Evolutionary conservation across 1,140 invertebrate genomes (phyloP).

Genomic region (Neodiprion virginianus): DNA sequence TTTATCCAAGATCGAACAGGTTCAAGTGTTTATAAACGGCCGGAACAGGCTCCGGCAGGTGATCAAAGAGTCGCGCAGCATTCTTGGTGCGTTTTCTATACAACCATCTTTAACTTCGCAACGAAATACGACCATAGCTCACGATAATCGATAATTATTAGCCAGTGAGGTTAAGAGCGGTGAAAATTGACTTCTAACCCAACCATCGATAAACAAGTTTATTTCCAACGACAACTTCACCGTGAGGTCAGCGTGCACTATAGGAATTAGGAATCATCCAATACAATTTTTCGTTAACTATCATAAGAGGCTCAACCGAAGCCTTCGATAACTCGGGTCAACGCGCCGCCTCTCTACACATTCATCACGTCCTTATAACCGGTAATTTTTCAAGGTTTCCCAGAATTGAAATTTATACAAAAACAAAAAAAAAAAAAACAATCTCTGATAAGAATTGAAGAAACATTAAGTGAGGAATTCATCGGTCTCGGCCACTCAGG

Average conservation of each 20-base stretch:
- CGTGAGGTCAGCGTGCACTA: background rate
- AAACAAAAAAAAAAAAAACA: background rate
- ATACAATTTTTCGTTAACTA: background rate
- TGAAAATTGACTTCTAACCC: constrained; percentile 3
- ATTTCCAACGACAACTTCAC: background rate
- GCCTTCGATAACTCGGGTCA: background rate
- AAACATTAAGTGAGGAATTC: background rate
- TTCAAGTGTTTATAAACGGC: background rate
- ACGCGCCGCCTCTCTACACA: background rate
- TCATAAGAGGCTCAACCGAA: background rate
- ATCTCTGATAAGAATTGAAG: background rate
- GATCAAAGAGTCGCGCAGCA: no score
- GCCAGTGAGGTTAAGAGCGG: background rate
- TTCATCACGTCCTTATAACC: background rate
- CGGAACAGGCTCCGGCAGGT: background rate
- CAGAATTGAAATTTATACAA: background rate
- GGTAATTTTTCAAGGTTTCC: background rate
- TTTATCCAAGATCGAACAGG: no score
- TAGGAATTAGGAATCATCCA: background rate
- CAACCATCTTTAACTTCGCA: background rate
- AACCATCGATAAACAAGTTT: background rate
- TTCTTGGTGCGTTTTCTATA: background rate
- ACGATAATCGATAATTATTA: constrained; percentile 2
- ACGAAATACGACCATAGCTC: background rate
- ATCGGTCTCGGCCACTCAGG: background rate